Evolutionary conservation across 2,888 invertebrate genomes (phyloP), one percentile per base, ranked within the genome.

Genomic region (Chrysodeixis includens): DNA sequence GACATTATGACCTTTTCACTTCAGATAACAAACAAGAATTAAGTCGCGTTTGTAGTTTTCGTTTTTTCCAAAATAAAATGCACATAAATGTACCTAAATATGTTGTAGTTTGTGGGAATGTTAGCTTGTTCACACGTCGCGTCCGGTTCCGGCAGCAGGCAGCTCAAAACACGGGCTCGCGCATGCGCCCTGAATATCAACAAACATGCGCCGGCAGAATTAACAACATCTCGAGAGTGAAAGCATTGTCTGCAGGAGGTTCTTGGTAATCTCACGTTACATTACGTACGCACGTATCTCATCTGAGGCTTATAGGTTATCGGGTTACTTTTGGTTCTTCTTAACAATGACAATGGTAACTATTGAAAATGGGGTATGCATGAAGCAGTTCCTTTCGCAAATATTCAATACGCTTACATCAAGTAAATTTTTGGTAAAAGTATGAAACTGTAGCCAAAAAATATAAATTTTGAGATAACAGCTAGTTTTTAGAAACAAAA

Each of bases 161-260:
- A 18, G 18, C 16, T 35, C 10, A 49, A 20, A 49, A 49, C 46
- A 49, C 16, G 7, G 8, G 18, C 16, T 3, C 16, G 16, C 46
- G 46, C 46, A 49, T 49, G 46, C 46, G 46, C 46, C 46, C 46
- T 49, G 46, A 49, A 49, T 49, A 49, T 18, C 18, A 49, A 49
- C 46, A 49, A 46, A 49, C 46, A 18, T 20, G 20, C 9, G 46
- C 10, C 8, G 7, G 10, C n/a, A n/a, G 46, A 49, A 49, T 49
- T 20, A 49, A 49, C 16, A 49, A 49, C 18, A 49, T 49, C 20
- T 20, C 20, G 20, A 49, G 46, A 49, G 46, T 20, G 46, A 49
- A 49, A 49, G 46, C 46, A 49, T 49, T 49, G 46, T 20, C 7
- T 1, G 9, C 10, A n/a, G 18, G 46, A 16, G 18, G 9, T 46